Percentiles rank a stretch among this genome's conserved stretches.
Evolutionary conservation across 2,888 invertebrate genomes (phyloP).

Genomic region (Melanophora roralis): DNA sequence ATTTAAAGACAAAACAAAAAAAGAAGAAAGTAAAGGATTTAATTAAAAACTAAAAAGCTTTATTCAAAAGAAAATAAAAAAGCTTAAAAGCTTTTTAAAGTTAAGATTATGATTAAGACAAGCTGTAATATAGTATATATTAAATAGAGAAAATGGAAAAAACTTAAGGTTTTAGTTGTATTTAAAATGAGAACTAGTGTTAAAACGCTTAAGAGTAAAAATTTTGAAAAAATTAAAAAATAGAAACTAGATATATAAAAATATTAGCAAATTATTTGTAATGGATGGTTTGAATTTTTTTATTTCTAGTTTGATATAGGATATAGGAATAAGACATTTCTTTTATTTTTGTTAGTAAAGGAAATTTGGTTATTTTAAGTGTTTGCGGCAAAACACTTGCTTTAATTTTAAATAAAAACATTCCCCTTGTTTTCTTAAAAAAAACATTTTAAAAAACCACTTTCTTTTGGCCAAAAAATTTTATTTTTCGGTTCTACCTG

Average conservation of each 20-base stretch:
- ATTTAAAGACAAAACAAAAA: slow-evolving; percentile 2
- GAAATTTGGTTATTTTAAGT: not conserved
- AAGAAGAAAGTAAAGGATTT: slow-evolving; percentile 3
- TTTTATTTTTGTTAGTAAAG: not conserved
- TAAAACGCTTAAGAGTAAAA: not conserved
- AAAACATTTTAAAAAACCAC: no score
- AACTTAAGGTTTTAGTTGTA: not conserved
- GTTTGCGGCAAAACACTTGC: not conserved
- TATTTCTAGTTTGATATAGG: not conserved
- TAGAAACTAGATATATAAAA: not conserved
- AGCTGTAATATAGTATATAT: slow-evolving; percentile 18
- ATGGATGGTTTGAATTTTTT: not conserved
- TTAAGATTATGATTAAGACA: slow-evolving; percentile 22
- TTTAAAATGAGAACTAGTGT: not conserved
- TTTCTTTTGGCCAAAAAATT: no score
- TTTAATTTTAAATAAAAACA: no score
- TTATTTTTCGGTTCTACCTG: no score
- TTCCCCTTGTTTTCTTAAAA: no score
- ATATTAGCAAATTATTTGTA: slow-evolving; percentile 5
- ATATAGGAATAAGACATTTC: slow-evolving; percentile 38
- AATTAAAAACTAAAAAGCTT: slow-evolving; percentile 4
- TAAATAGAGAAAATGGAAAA: not conserved
- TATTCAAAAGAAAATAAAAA: not conserved
- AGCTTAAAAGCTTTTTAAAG: slow-evolving; percentile 17
- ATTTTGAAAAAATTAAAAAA: not conserved